Base-by-base conservation (phyloP, 1,140 invertebrate species). In the Hycleus phaleratus region DNA sequence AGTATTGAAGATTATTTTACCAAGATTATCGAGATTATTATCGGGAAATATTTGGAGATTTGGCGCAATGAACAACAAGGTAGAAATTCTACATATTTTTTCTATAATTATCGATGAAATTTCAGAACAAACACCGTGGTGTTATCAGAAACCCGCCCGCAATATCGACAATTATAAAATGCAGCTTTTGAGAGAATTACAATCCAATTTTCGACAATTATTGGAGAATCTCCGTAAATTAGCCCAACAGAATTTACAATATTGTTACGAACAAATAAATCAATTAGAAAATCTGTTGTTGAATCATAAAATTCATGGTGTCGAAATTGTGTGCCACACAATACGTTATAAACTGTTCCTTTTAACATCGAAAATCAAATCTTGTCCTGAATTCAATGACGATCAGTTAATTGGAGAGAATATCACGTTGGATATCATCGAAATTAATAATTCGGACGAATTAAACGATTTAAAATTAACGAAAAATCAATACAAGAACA, bases 291-390 rank as follows among this genome's bases (percentile, higher is more conserved):
- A 56, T 9, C 40, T 58, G 5, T 26, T 68, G 9, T 38, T 68
- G 4, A 66, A 62, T 49, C 61, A 63, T 45, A 52, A 61, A 59
- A 56, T 68, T 4, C 50, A 59, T 8, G 65, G 63, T n/a, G 61
- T 52, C 55, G 60, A 64, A 9, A 48, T 68, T 40, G 6, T 63
- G 40, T 59, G 56, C 5, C 39, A 57, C 18, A 44, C 55, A 9
- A 55, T 40, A 12, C 49, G 46, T 18, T 46, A 46, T 10, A 54
- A 64, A 55, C 32, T 46, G 1, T 51, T 62, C 2, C 54, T 55
- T 24, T 26, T 63, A 4, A 54, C 51, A 43, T 58, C 45, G 10
- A 49, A 44, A 25, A 39, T 38, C 3, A 43, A 56, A 18, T 18
- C 18, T 18, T 18, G 18, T 26, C 12, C 45, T 12, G 46, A 56